Evolutionary conservation across 2,113 vertebrate species (phyloP).

Genomic region (Platycercus adscitus): DNA sequence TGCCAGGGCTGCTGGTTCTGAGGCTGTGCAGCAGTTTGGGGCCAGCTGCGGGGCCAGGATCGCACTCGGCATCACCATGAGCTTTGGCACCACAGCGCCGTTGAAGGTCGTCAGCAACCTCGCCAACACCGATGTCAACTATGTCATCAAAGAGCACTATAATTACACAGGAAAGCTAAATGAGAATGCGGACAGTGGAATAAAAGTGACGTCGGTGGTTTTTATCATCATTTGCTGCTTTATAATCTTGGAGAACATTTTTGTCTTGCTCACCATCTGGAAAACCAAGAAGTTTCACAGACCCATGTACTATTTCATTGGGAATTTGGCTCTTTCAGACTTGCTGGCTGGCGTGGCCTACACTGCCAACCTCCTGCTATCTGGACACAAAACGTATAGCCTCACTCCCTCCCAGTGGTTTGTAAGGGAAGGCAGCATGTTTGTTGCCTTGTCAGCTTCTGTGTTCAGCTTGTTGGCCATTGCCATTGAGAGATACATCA

Average conservation of each 20-base stretch:
- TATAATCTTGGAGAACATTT: constrained; percentile 95
- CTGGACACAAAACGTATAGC: constrained; percentile 91
- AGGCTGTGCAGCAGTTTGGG: constrained; percentile 15
- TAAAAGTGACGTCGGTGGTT: constrained; percentile 87
- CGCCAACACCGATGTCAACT: constrained; percentile 79
- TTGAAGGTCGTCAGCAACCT: constrained; percentile 59
- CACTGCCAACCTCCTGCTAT: constrained; percentile 91
- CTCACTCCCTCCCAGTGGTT: constrained; percentile 94
- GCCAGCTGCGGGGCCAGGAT: neutral
- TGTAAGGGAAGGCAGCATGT: constrained; percentile 95
- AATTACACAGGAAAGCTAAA: constrained; percentile 94
- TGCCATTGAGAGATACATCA: constrained; percentile 95
- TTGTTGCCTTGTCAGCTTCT: constrained; percentile 93
- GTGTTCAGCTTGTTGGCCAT: constrained; percentile 97
- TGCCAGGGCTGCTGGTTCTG: constrained; percentile 62
- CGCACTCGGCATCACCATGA: constrained; percentile 60
- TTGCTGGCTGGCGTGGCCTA: constrained; percentile 94
- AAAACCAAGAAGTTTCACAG: constrained; percentile 99
- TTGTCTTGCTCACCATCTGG: constrained; percentile 97
- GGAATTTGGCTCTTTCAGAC: constrained; percentile 96
- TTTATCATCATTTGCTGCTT: constrained; percentile 98
- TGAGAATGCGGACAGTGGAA: constrained; percentile 75
- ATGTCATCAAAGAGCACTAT: constrained; percentile 92
- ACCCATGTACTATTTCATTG: constrained; percentile 99
- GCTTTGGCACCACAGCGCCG: constrained; percentile 40